Conservation (phyloP, 2,888 invertebrate genomes). For the Ophion ventricosus region DNA sequence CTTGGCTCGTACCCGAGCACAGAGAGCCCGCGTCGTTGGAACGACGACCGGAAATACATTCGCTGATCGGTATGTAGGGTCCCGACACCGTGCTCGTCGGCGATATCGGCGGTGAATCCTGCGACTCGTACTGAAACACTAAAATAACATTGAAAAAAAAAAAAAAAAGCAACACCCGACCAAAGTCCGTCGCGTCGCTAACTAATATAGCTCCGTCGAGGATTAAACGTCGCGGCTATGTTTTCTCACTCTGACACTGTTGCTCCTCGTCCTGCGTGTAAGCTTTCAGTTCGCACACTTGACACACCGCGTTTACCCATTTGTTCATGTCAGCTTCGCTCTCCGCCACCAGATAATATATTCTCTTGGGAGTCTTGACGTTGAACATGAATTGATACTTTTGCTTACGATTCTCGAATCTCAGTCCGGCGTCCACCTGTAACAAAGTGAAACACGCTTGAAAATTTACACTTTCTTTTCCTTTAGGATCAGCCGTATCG, state of each 20-base stretch:
- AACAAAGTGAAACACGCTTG: conserved; percentile 22
- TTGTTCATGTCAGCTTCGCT: conserved; percentile 96
- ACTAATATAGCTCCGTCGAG: not conserved
- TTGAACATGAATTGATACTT: conserved; percentile 94
- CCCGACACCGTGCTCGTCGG: conserved; percentile 88
- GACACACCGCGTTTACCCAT: conserved; percentile 97
- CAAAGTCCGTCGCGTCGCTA: not conserved
- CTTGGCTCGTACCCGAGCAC: conserved; percentile 76
- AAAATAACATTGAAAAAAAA: conserved; percentile 22
- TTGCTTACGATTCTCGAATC: conserved; percentile 91
- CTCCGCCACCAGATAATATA: conserved; percentile 96
- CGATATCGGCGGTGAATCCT: conserved; percentile 87
- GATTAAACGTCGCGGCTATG: not conserved
- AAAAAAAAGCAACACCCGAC: conserved; percentile 10
- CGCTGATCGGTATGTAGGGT: conserved; percentile 96
- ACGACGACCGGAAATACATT: conserved; percentile 93
- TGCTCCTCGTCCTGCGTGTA: conserved; percentile 86
- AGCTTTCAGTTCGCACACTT: conserved; percentile 94
- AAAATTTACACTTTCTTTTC: not conserved
- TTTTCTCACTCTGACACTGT: conserved; percentile 79
- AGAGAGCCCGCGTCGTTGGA: conserved; percentile 81
- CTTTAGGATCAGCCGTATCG: too few species aligned
- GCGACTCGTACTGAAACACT: conserved; percentile 81
- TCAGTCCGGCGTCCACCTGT: conserved; percentile 93
- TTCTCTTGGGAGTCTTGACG: conserved; percentile 94